Evolutionary conservation across 53 echinoderm and acorn worm species (phyloP).

Genomic region (Patiria pectinifera): DNA sequence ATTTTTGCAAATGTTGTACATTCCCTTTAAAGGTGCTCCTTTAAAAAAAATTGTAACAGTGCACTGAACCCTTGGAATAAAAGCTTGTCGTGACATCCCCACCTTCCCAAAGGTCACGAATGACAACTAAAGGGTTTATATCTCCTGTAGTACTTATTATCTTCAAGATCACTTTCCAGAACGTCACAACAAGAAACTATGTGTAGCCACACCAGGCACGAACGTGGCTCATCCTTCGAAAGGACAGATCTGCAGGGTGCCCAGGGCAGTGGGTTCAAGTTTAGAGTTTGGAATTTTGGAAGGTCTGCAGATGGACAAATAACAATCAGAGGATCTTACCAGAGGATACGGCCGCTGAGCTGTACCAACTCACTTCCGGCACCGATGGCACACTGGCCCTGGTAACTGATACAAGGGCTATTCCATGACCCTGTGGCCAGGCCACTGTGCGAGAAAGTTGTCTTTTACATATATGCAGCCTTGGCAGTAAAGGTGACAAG

Average conservation of each 20-base stretch:
- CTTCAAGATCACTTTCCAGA: neutral
- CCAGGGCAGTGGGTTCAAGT: constrained; percentile 12
- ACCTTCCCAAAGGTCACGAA: too few relatives aligned
- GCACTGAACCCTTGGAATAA: too few relatives aligned
- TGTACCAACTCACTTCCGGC: neutral
- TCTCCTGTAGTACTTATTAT: neutral
- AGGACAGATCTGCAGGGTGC: neutral
- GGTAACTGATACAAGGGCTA: neutral
- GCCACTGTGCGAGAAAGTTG: neutral
- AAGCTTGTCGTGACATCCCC: too few relatives aligned
- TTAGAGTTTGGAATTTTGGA: constrained; percentile 8
- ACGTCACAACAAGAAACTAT: neutral
- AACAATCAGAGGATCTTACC: constrained; percentile 41
- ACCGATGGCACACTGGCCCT: neutral
- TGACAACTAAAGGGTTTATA: neutral
- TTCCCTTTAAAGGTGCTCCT: too few relatives aligned
- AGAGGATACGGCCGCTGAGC: neutral
- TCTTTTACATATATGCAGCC: neutral
- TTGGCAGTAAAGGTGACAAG: neutral
- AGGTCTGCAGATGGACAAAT: neutral
- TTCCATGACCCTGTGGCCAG: constrained; percentile 1
- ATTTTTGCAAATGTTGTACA: too few relatives aligned
- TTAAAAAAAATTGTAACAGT: too few relatives aligned
- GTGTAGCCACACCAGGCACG: neutral
- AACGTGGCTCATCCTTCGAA: neutral